A percentile compares a stretch with the other conserved stretches of the same genome.
phyloP scores from a whole-genome alignment of 2,113 vertebrate genomes.

The Carassius carassius region DNA sequence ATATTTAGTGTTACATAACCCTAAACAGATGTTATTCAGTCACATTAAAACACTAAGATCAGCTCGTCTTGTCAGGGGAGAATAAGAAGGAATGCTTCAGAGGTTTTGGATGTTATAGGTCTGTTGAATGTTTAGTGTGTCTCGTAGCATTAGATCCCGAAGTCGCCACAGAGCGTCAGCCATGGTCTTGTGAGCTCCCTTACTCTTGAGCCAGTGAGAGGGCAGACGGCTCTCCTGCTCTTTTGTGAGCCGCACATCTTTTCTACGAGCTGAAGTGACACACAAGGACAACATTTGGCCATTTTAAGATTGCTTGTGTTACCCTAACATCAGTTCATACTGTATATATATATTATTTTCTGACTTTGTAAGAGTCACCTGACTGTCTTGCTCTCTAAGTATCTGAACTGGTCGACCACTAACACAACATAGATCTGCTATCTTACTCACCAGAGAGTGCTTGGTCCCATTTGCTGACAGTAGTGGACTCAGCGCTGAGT shows the following conservation, averaged over 20 bases:
- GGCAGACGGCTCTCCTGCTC: slow-evolving; percentile 96
- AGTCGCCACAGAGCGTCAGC: slow-evolving; percentile 96
- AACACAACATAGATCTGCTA: not conserved
- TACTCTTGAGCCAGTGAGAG: slow-evolving; percentile 96
- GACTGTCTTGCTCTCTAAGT: not conserved
- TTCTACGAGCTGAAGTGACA: slow-evolving; percentile 80
- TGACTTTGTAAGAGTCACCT: no score
- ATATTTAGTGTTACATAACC: slow-evolving; percentile 55
- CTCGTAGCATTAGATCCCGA: slow-evolving; percentile 95
- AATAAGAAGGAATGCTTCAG: slow-evolving; percentile 64
- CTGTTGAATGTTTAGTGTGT: slow-evolving; percentile 94
- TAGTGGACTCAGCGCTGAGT: slow-evolving; percentile 89
- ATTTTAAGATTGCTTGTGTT: not conserved
- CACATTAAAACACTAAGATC: slow-evolving; percentile 67
- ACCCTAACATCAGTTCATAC: no score
- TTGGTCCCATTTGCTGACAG: slow-evolving; percentile 98
- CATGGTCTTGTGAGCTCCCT: slow-evolving; percentile 97
- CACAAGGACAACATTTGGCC: not conserved
- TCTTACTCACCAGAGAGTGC: slow-evolving; percentile 85
- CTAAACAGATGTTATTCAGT: slow-evolving; percentile 50
- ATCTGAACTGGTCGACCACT: not conserved
- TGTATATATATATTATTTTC: no score
- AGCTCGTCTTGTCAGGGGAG: slow-evolving; percentile 63
- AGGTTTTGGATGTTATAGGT: slow-evolving; percentile 89
- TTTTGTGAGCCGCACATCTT: slow-evolving; percentile 92